Conservation (phyloP, 2,797 vertebrate species). For the Pagetopsis macropterus region DNA sequence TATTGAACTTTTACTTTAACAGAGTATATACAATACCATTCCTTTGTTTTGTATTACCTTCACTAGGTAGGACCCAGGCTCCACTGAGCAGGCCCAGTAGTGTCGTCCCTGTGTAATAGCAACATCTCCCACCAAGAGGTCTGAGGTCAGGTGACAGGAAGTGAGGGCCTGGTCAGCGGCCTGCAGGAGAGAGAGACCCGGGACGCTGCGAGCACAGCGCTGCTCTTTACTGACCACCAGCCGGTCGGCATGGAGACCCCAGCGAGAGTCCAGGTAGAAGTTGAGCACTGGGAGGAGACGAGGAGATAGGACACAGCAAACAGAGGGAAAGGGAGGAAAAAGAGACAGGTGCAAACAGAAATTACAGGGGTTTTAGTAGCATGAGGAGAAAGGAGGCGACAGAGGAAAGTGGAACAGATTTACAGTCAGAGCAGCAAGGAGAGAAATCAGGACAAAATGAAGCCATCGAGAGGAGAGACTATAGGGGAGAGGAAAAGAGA, state of each 20-base stretch:
- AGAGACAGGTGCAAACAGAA: slow-evolving; percentile 41
- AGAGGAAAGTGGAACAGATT: slow-evolving; percentile 43
- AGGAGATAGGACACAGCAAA: slow-evolving; percentile 17
- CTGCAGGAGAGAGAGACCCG: slow-evolving; percentile 92
- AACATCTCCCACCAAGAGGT: slow-evolving; percentile 93
- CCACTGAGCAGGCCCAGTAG: slow-evolving; percentile 97
- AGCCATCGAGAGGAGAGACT: slow-evolving; percentile 41
- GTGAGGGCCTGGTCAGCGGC: slow-evolving; percentile 93
- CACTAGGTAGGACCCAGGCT: slow-evolving; percentile 95
- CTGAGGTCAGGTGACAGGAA: slow-evolving; percentile 95
- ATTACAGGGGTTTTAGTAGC: slow-evolving; percentile 21
- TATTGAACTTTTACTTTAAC: too few relatives aligned
- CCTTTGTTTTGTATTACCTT: slow-evolving; percentile 76
- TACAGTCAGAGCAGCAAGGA: slow-evolving; percentile 52
- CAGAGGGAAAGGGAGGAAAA: slow-evolving; percentile 18
- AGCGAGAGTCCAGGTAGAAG: slow-evolving; percentile 95
- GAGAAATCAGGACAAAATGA: slow-evolving; percentile 44
- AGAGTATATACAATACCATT: too few relatives aligned
- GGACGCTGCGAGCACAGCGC: slow-evolving; percentile 92
- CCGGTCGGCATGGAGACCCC: slow-evolving; percentile 93
- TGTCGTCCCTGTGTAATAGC: slow-evolving; percentile 95
- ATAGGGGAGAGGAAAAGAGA: slow-evolving; percentile 34
- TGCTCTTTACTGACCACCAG: slow-evolving; percentile 96
- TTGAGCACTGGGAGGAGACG: slow-evolving; percentile 86
- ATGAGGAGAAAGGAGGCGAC: slow-evolving; percentile 22